A percentile compares a stretch with the other conserved stretches of the same genome.
phyloP scores from a whole-genome alignment of 64 coral and sea anemone genomes.

The Montipora cactus region DNA sequence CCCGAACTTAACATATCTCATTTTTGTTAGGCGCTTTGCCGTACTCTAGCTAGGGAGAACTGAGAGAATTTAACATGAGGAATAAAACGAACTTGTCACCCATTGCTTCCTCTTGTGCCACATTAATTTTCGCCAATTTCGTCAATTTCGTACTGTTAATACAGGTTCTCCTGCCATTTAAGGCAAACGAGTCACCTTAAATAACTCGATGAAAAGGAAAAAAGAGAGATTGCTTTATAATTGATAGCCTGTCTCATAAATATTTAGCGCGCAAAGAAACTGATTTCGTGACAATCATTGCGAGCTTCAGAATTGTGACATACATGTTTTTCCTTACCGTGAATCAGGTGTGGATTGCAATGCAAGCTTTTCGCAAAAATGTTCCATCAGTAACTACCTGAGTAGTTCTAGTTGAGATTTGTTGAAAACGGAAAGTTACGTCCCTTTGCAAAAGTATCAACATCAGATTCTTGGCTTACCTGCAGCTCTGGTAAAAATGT shows the following conservation, averaged over 20 bases:
- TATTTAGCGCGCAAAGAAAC: background rate
- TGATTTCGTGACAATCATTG: background rate
- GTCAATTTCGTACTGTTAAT: background rate
- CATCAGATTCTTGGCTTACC: background rate
- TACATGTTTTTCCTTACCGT: background rate
- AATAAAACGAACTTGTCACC: background rate
- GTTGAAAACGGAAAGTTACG: too few relatives aligned
- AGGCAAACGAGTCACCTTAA: background rate
- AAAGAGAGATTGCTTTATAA: conserved; percentile 31
- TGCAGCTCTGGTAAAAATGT: background rate
- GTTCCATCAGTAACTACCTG: background rate
- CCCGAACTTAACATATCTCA: background rate
- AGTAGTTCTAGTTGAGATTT: too few relatives aligned
- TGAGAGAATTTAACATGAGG: background rate
- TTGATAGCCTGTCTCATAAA: conserved; percentile 13
- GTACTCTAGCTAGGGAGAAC: background rate
- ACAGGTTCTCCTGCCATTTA: background rate
- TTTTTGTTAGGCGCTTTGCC: conserved; percentile 36
- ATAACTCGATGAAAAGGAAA: background rate
- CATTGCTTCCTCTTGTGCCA: background rate
- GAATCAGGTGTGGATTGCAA: background rate
- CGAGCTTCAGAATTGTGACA: background rate
- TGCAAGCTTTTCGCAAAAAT: background rate
- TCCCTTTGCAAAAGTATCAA: background rate
- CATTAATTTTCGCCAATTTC: background rate